Evolutionary conservation across 2,113 vertebrate genomes (phyloP).

Genomic region (Hoplias malabaricus): DNA sequence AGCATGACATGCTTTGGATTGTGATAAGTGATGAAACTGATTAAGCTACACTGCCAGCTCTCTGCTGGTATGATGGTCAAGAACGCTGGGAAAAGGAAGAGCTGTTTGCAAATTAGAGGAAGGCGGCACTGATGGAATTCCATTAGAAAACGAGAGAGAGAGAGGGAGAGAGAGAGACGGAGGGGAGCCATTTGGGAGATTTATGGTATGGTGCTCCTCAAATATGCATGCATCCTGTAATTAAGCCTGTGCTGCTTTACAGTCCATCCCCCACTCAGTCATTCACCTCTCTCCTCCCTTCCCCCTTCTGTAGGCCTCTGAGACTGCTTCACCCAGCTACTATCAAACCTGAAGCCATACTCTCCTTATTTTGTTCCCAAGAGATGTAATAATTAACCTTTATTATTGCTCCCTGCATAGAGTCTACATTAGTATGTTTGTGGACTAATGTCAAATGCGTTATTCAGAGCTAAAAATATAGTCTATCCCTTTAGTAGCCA

Average conservation of each 20-base stretch:
- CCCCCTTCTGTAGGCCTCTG: conserved; percentile 4
- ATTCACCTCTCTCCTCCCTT: neutral
- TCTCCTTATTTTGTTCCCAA: conserved; percentile 24
- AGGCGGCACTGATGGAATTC: conserved; percentile 1
- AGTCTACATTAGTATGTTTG: conserved; percentile 8
- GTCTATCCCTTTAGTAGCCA: neutral
- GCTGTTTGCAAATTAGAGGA: neutral
- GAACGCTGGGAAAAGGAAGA: neutral
- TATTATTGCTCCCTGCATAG: conserved; percentile 6
- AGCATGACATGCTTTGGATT: neutral
- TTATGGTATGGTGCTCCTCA: conserved; percentile 71
- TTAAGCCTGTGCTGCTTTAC: conserved; percentile 70
- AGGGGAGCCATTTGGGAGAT: conserved; percentile 69
- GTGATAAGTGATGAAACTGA: neutral
- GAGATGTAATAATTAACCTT: conserved; percentile 44
- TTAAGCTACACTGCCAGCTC: neutral
- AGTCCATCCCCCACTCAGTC: conserved; percentile 38
- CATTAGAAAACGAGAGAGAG: conserved; percentile 38
- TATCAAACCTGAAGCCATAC: neutral
- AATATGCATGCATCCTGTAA: conserved; percentile 80
- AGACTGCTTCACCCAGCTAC: conserved; percentile 15
- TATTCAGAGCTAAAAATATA: neutral
- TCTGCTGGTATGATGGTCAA: conserved; percentile 12
- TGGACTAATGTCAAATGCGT: neutral
- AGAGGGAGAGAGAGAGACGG: conserved; percentile 48